Conservation (phyloP, 1,140 invertebrate genomes). For the Drusus annulatus region DNA sequence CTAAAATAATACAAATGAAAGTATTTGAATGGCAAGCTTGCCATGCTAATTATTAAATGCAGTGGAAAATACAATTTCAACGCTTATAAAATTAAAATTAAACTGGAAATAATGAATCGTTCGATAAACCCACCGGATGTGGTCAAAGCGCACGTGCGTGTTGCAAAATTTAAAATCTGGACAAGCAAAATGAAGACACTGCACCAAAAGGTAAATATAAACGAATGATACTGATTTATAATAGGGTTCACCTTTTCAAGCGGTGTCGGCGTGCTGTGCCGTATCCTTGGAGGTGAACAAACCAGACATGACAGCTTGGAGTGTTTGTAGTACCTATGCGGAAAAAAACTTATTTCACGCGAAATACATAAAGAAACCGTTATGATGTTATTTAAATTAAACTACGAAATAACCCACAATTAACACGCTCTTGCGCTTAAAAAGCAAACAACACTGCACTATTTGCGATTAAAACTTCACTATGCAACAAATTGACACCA, state of each 20-base stretch:
- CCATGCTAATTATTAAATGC: neutral
- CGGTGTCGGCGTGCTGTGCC: neutral
- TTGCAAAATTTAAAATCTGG: neutral
- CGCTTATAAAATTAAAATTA: constrained; percentile 1
- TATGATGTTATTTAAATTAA: neutral
- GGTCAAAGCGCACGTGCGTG: constrained; percentile 33
- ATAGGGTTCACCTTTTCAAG: neutral
- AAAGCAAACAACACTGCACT: neutral
- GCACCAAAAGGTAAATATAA: neutral
- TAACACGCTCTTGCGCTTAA: neutral
- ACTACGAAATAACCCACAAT: neutral
- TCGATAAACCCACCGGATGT: constrained; percentile 29
- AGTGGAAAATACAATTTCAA: neutral
- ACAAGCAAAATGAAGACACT: neutral
- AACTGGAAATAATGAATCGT: constrained; percentile 19
- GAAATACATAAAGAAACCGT: constrained; percentile 4
- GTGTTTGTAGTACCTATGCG: no score
- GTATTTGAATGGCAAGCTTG: neutral
- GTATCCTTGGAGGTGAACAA: neutral
- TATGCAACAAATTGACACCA: constrained; percentile 6
- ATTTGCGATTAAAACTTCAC: neutral
- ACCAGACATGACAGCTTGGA: constrained; percentile 22
- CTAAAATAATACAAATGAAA: neutral
- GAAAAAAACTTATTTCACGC: neutral
- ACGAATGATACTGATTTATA: neutral